Conservation (phyloP, 2,113 vertebrate species). For the Gulo gulo region DNA sequence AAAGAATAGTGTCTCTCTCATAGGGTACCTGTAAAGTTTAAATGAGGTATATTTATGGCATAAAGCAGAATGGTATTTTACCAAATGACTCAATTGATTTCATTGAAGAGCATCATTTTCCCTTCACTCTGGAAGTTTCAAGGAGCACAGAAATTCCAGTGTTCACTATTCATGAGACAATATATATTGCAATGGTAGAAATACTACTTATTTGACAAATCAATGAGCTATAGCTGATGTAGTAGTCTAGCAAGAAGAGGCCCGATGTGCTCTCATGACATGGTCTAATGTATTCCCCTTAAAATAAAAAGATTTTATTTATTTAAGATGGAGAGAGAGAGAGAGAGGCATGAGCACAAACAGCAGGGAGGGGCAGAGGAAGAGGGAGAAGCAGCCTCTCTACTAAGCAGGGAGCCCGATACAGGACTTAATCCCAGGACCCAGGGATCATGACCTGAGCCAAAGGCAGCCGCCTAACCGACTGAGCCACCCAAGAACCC, state of each 20-base stretch:
- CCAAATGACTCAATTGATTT: neutral
- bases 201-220: neutral
- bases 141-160: neutral
- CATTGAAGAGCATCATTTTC: neutral
- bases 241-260: neutral
- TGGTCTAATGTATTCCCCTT: neutral
- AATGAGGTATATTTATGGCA: neutral
- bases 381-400: neutral
- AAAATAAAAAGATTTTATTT: neutral
- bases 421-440: no score
- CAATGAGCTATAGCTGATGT: neutral
- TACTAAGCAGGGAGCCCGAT: no score
- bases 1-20: neutral
- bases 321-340: neutral
- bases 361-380: no score
- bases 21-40: neutral
- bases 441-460: no score
- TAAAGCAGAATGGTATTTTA: constrained; percentile 16
- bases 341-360: no score
- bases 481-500: no score
- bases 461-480: no score
- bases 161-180: neutral
- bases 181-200: neutral
- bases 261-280: neutral
- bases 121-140: neutral